These are phyloP conservation scores for Kryptopterus vitreolus DNA, from an alignment of 2,797 vertebrate species.

Conservation along the genomic window DNA sequence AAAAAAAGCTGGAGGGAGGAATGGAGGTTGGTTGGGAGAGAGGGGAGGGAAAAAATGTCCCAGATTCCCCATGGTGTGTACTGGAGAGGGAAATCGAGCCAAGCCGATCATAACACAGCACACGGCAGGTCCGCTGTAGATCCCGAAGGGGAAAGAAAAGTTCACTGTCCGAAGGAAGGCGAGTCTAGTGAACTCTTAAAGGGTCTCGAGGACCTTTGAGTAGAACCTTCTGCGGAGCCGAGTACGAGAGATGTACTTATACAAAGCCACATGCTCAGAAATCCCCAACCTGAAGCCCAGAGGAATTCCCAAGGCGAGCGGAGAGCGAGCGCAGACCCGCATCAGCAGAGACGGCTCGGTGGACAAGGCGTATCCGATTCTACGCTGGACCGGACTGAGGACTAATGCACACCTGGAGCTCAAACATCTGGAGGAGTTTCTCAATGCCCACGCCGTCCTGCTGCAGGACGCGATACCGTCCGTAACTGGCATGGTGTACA, in stretches of 20 bases:
- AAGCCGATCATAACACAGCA: constrained; percentile 58
- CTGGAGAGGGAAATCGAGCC: constrained; percentile 68
- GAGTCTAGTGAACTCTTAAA: not conserved
- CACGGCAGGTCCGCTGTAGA: too few relatives aligned
- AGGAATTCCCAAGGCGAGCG: constrained; percentile 63
- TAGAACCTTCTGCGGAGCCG: not conserved
- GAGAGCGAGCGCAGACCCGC: constrained; percentile 61
- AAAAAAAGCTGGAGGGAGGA: not conserved
- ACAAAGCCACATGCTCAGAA: constrained; percentile 81
- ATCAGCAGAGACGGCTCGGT: constrained; percentile 52
- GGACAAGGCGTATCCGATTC: constrained; percentile 57
- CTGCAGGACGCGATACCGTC: constrained; percentile 78
- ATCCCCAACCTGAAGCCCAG: constrained; percentile 81
- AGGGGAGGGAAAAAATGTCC: constrained; percentile 58
- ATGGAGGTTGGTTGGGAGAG: not conserved
- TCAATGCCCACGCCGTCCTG: constrained; percentile 79
- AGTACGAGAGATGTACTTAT: constrained; percentile 80
- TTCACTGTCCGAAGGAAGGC: too few relatives aligned
- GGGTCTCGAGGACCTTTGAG: constrained; percentile 1
- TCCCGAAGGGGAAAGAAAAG: too few relatives aligned
- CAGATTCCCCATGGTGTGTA: constrained; percentile 72
- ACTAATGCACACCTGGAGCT: constrained; percentile 65
- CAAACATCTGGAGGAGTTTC: constrained; percentile 82
- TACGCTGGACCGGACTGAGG: constrained; percentile 66
- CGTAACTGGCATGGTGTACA: constrained; percentile 78